Conservation (phyloP, 2,113 vertebrate species). For the rat (Rattus norvegicus) region GRCr8 NC_086025.1:31560501-31561000, state of each 20-base stretch:
- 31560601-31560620: slow-evolving; percentile 12
- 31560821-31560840: slow-evolving; percentile 56
- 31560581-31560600: slow-evolving; percentile 34
- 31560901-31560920: not conserved
- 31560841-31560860: slow-evolving; percentile 28
- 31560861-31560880: not conserved
- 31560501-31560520: slow-evolving; percentile 53
- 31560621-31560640: slow-evolving; percentile 20
- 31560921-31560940: not conserved
- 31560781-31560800: slow-evolving; percentile 37
- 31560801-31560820: slow-evolving; percentile 48
- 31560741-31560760: slow-evolving; percentile 26
- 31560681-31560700: slow-evolving; percentile 45
- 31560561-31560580: slow-evolving; percentile 19
- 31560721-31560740: slow-evolving; percentile 33
- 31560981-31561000: slow-evolving; percentile 65
- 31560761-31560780: not conserved
- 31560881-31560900: slow-evolving; percentile 51
- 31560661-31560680: slow-evolving; percentile 59
- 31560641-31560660: slow-evolving; percentile 7
- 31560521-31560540: slow-evolving; percentile 8
- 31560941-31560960: slow-evolving; percentile 51
- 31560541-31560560: slow-evolving; percentile 35
- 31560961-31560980: slow-evolving; percentile 56
- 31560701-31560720: slow-evolving; percentile 27